Evolutionary conservation across 1,140 invertebrate species (phyloP).

Genomic region (Magallana ariakensis): DNA sequence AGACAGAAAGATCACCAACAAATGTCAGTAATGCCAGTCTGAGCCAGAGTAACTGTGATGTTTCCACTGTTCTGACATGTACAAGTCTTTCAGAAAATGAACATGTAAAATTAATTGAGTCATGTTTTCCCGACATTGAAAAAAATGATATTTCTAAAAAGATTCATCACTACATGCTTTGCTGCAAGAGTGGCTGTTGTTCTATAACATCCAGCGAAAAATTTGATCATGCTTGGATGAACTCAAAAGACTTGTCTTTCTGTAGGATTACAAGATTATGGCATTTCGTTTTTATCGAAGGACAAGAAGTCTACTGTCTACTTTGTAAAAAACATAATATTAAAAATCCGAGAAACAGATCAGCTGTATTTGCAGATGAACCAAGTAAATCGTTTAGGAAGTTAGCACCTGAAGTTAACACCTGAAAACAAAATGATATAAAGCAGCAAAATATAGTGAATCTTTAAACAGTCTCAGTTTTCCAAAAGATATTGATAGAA

Average conservation of each 20-base stretch:
- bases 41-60: neutral
- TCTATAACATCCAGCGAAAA: slow-evolving; percentile 1
- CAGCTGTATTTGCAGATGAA: slow-evolving; percentile 33
- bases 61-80: slow-evolving; percentile 5
- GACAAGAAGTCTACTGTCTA: slow-evolving; percentile 35
- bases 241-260: slow-evolving; percentile 32
- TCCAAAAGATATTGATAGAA: slow-evolving; percentile 42
- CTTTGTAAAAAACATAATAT: slow-evolving; percentile 41
- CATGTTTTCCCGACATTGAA: slow-evolving; percentile 31
- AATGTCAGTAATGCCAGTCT: too few relatives aligned
- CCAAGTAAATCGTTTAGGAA: slow-evolving; percentile 28
- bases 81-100: slow-evolving; percentile 41
- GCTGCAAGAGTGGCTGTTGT: neutral
- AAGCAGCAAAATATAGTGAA: slow-evolving; percentile 36
- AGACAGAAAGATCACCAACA: too few relatives aligned
- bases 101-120: slow-evolving; percentile 32
- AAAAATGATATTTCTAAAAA: slow-evolving; percentile 26
- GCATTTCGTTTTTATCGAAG: slow-evolving; percentile 26
- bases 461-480: slow-evolving; percentile 37
- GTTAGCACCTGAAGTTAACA: slow-evolving; percentile 42
- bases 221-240: slow-evolving; percentile 36
- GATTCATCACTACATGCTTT: slow-evolving; percentile 36
- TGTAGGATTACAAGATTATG: slow-evolving; percentile 38
- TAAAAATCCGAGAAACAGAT: slow-evolving; percentile 25
- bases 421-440: slow-evolving; percentile 21